phyloP scores from a whole-genome alignment of 2,797 vertebrate species.

The Myripristis jacobus region DNA sequence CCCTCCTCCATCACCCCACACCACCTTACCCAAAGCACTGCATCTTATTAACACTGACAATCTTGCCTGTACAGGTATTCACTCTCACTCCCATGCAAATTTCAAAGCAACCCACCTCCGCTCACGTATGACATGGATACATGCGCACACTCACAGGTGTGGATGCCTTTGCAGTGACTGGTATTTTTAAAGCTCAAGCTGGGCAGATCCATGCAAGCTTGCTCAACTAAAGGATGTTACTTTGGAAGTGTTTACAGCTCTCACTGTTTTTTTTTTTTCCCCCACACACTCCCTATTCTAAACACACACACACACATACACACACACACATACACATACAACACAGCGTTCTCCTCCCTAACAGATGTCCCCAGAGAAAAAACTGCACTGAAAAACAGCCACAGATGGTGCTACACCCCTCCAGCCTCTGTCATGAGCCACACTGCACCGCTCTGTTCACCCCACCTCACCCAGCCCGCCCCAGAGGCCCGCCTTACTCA shows the following conservation, averaged over 20 bases:
- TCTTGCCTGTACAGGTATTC: conserved; percentile 76
- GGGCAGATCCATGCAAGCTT: conserved; percentile 75
- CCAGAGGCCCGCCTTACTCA: conserved; percentile 55
- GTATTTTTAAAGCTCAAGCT: conserved; percentile 53
- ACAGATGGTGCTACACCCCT: conserved; percentile 79
- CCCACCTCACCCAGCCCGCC: conserved; percentile 46
- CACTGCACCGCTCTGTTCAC: conserved; percentile 36
- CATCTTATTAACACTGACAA: conserved; percentile 78
- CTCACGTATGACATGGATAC: conserved; percentile 33
- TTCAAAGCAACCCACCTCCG: conserved; percentile 39
- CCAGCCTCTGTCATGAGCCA: conserved; percentile 68
- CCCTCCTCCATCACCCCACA: conserved; percentile 20
- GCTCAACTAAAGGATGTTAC: conserved; percentile 60
- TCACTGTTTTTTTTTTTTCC: conserved; percentile 6
- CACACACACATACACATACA: conserved; percentile 46
- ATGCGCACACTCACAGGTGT: conserved; percentile 64
- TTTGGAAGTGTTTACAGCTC: conserved; percentile 61
- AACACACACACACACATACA: conserved; percentile 60
- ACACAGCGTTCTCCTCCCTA: conserved; percentile 53
- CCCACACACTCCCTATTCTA: conserved; percentile 42
- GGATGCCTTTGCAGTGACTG: conserved; percentile 78
- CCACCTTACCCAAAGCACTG: conserved; percentile 58
- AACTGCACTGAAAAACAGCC: conserved; percentile 73
- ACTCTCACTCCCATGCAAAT: conserved; percentile 50
- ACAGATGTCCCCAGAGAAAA: conserved; percentile 68